Evolutionary conservation across 2,888 invertebrate species (phyloP), one percentile per base, ranked within the genome.

Genomic region (Mantis religiosa): DNA sequence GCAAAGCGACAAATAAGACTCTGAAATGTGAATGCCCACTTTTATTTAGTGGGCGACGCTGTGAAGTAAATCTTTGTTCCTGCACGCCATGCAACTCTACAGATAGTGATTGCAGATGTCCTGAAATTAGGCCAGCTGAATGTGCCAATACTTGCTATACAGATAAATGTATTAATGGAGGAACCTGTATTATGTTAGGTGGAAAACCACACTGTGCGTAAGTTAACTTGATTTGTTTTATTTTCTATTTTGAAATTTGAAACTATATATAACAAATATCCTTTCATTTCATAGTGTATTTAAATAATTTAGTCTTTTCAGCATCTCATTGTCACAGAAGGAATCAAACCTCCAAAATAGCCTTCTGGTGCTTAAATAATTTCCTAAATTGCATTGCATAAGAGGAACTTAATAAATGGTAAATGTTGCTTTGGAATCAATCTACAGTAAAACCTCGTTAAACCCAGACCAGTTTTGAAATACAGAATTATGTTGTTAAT

Each of bases 1-100:
- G 94, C 90, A 91, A 91, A 28, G 91, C 92, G 87, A 92, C 92
- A 25, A 90, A 92, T 3, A 94, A 94, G 90, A 91, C 91, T 85
- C 92, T 93, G 89, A 92, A 92, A 1, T 95, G 95, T 91, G 91
- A 92, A 54, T 95, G 95, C 91, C 93, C 93, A 12, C 92, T 92
- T 15, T 92, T 93, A 30, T 95, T 92, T 91, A 92, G 92, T 4
- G 95, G 95, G 27, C 92, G 93, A 81, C 91, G 93, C 2, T 95
- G 95, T 91, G 95, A 95, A 92, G 93, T 93, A 82, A 94, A 94
- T 92, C 92, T 94, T 1, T 95, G 95, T 91, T 93, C 93, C 84
- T 93, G 93, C 90, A 90, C 87, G 28, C 82, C 87, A 41, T 92
- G 91, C 91, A 27, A n/a, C n/a, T 41, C 81, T 28, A 14, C 30